Base-by-base conservation (phyloP, 2,797 vertebrate species). In the Gorsachius magnificus region DNA sequence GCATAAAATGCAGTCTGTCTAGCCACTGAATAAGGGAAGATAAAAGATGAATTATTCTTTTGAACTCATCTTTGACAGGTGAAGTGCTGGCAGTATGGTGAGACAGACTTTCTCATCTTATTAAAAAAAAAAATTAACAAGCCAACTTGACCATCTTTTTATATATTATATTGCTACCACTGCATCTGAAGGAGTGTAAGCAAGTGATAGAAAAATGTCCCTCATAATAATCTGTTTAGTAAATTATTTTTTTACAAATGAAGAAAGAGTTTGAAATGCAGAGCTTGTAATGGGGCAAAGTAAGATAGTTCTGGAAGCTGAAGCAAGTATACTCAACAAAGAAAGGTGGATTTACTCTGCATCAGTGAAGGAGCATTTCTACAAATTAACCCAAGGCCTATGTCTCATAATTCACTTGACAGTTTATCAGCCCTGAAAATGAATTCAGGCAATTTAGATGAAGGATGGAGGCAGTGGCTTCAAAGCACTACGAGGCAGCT, bases 341-440 rank as follows among this genome's bases (percentile, higher is more conserved):
- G 54, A 88, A 89, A 93, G 61, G 79, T 88, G 51, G 28, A 78
- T 87, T 96, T 96, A 90, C 89, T 84, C 87, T 87, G 88, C 33
- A 80, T 6, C 26, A 14, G 70, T 72, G 80, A 79, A 84, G 83
- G 10, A 95, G 36, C 41, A 94, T 90, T 91, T 82, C 82, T 95
- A 66, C 97, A 97, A 97, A 97, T 96, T 96, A 98, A 96, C 56
- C 68, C 74, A 92, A 95, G 78, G 91, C 17, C 69, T 70, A 77
- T 18, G 79, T 90, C 91, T 96, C 89, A 83, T 95, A 94, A 97
- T 95, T 95, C 86, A 93, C 74, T 91, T 96, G 95, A 96, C 93
- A 87, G 90, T 95, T 97, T 96, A 96, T 97, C 96, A 97, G 90
- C 89, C 91, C 71, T 90, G 92, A 91, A 97, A 96, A 97, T 93